Conservation (phyloP, 2,113 vertebrate species). For the Amia ocellicauda region DNA sequence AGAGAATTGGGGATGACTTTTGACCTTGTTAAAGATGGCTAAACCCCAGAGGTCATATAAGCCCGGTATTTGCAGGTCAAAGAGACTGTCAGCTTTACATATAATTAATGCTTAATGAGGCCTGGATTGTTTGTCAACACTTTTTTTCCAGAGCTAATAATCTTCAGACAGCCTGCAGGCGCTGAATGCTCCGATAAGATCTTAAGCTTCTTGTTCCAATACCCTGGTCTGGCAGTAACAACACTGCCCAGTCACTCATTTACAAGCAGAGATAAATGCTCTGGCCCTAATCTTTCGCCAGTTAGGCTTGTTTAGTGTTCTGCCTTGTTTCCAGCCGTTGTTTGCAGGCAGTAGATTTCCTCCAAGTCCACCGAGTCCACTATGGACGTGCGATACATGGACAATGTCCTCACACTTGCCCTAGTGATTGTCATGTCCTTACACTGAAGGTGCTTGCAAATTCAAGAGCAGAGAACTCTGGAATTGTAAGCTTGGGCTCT, state of each 20-base stretch:
- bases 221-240: constrained; percentile 63
- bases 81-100: constrained; percentile 65
- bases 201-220: constrained; percentile 76
- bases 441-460: too few species aligned
- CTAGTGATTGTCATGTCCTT: too few species aligned
- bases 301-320: constrained; percentile 45
- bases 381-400: too few species aligned
- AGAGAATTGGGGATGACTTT: constrained; percentile 52
- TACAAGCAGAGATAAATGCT: constrained; percentile 69
- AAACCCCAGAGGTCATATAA: constrained; percentile 58
- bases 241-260: constrained; percentile 70
- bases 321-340: constrained; percentile 31
- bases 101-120: constrained; percentile 73
- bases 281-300: constrained; percentile 62
- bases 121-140: constrained; percentile 73
- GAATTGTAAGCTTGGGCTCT: too few species aligned
- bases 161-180: constrained; percentile 67
- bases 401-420: too few species aligned
- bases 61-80: constrained; percentile 57
- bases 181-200: constrained; percentile 59
- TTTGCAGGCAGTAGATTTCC: neutral
- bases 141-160: constrained; percentile 61
- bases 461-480: too few species aligned
- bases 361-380: constrained; percentile 6
- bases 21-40: constrained; percentile 66